Percentiles rank a stretch among this genome's conserved stretches.
Evolutionary conservation across 1,140 invertebrate species (phyloP).

Genomic region (Liolophura sinensis): DNA sequence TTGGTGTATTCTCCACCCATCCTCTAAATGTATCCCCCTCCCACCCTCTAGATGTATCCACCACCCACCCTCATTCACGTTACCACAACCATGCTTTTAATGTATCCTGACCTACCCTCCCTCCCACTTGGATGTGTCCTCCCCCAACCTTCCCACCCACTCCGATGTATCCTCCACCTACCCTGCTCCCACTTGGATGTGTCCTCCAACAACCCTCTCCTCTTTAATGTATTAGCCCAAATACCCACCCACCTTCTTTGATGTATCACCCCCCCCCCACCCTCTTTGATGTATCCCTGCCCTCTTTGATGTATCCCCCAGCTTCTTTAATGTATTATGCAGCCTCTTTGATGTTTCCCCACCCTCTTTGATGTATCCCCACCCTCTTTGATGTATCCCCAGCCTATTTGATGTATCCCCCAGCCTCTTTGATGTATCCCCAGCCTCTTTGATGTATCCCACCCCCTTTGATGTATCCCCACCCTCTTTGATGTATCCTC

Average conservation of each 20-base stretch:
- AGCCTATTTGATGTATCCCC: too few species aligned
- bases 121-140: neutral
- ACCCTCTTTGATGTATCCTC: neutral
- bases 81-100: neutral
- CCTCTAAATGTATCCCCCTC: neutral
- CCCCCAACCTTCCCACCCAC: neutral
- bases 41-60: neutral
- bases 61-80: conserved; percentile 1
- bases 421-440: neutral
- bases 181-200: neutral
- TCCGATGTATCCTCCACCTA: neutral
- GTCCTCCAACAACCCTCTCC: neutral
- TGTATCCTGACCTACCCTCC: neutral
- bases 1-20: neutral
- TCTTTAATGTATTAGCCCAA: neutral
- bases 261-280: conserved; percentile 29
- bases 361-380: neutral
- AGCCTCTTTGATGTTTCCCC: neutral
- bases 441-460: too few species aligned
- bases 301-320: neutral
- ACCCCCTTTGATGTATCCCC: neutral
- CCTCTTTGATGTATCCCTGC: neutral
- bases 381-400: neutral
- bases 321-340: neutral
- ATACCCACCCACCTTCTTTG: neutral